Conservation (phyloP, 1,140 invertebrate species). For the Andricus grossulariae region DNA sequence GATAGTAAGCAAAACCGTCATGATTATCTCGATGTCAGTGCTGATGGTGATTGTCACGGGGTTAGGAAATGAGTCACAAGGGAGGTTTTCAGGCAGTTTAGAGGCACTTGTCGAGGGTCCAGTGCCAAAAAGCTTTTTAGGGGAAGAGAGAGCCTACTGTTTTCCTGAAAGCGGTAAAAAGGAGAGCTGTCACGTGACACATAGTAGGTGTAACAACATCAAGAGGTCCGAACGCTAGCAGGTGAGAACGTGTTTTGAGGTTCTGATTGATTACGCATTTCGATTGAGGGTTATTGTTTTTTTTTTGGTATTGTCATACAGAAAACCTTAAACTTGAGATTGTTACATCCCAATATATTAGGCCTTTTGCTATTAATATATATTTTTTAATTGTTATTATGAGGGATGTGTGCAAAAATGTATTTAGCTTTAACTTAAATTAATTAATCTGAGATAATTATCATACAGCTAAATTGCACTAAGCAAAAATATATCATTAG, state of each 20-base stretch:
- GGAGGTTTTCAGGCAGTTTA: neutral
- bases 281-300: no score
- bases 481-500: no score
- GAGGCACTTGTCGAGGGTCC: neutral
- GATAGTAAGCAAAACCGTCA: neutral
- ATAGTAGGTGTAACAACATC: slow-evolving; percentile 17
- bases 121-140: neutral
- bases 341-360: no score
- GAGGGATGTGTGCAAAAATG: no score
- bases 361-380: no score
- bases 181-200: slow-evolving; percentile 1
- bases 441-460: no score
- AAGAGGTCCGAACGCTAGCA: neutral
- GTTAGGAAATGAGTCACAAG: neutral
- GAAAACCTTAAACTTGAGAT: no score
- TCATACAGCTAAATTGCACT: no score
- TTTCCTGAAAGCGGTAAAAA: neutral
- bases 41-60: neutral
- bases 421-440: no score
- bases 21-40: neutral
- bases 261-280: no score
- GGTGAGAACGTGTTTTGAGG: neutral
- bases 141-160: neutral
- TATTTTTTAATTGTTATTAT: no score
- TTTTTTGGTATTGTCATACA: no score